Evolutionary conservation across 2,797 vertebrate species (phyloP).

Genomic region (Pyrrhura leucotis): DNA sequence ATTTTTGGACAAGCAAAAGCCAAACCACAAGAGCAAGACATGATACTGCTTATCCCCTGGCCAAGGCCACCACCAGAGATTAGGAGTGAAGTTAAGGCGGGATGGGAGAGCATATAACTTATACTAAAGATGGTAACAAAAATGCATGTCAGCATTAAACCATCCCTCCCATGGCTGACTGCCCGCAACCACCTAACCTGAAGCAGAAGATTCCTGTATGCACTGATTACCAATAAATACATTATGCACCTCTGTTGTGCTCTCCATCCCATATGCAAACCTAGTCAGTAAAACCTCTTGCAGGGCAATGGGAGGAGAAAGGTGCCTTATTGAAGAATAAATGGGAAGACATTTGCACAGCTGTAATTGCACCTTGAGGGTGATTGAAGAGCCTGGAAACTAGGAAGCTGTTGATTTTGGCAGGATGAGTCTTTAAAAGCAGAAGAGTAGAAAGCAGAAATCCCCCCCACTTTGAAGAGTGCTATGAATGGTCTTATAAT

Average conservation of each 20-base stretch:
- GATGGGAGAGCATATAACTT: background rate
- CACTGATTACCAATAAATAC: background rate
- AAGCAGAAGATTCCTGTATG: background rate
- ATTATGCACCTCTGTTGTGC: background rate
- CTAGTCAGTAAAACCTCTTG: too few species aligned
- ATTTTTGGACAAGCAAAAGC: background rate
- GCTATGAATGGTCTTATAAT: background rate
- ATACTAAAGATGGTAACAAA: background rate
- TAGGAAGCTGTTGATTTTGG: rapidly evolving
- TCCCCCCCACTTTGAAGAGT: background rate
- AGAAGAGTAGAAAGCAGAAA: background rate
- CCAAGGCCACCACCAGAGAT: background rate
- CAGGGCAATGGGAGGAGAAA: background rate
- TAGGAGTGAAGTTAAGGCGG: background rate
- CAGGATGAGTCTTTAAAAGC: background rate
- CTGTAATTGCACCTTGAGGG: background rate
- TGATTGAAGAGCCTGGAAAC: background rate
- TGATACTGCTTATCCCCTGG: background rate
- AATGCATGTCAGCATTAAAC: background rate
- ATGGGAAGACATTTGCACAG: background rate
- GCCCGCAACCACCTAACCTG: background rate
- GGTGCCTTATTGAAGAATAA: background rate
- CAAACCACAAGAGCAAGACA: rapidly evolving
- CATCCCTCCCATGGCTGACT: background rate
- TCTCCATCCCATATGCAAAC: background rate